Evolutionary conservation across 2,888 invertebrate species (phyloP).

Genomic region (Cerastis leucographa): DNA sequence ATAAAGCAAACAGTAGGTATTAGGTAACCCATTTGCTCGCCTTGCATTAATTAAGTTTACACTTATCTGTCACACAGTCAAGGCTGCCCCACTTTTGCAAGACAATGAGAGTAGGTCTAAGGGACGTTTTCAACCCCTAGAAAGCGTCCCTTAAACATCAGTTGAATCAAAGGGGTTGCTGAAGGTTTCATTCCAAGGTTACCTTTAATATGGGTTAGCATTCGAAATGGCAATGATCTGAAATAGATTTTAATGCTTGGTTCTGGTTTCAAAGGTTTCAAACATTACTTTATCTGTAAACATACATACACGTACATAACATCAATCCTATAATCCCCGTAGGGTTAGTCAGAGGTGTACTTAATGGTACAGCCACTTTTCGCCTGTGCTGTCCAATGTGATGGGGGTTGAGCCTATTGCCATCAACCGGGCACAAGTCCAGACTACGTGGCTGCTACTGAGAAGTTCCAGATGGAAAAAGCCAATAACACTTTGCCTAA

Average conservation of each 20-base stretch:
- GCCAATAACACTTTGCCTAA: too few species aligned
- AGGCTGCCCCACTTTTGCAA: slow-evolving; percentile 46
- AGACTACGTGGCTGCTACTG: too few species aligned
- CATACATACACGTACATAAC: too few species aligned
- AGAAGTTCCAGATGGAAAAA: too few species aligned
- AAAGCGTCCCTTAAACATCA: slow-evolving; percentile 22
- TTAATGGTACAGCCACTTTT: too few species aligned
- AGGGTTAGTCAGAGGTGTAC: too few species aligned
- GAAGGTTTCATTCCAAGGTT: slow-evolving; percentile 1
- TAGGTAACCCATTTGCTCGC: background rate
- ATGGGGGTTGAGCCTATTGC: too few species aligned
- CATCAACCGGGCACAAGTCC: too few species aligned
- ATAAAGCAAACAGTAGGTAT: background rate
- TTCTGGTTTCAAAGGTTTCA: background rate
- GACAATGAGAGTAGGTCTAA: slow-evolving; percentile 20
- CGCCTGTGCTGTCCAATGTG: too few species aligned
- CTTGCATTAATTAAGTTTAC: slow-evolving; percentile 49
- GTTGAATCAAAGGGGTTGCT: slow-evolving; percentile 26
- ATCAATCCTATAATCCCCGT: too few species aligned
- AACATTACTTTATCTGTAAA: too few species aligned
- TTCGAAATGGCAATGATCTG: background rate
- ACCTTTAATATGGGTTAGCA: background rate
- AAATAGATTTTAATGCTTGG: background rate
- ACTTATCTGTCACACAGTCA: slow-evolving; percentile 42
- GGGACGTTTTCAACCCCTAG: slow-evolving; percentile 12